phyloP scores from a whole-genome alignment of 2,797 vertebrate genomes.

The Crypturellus tataupa region DNA sequence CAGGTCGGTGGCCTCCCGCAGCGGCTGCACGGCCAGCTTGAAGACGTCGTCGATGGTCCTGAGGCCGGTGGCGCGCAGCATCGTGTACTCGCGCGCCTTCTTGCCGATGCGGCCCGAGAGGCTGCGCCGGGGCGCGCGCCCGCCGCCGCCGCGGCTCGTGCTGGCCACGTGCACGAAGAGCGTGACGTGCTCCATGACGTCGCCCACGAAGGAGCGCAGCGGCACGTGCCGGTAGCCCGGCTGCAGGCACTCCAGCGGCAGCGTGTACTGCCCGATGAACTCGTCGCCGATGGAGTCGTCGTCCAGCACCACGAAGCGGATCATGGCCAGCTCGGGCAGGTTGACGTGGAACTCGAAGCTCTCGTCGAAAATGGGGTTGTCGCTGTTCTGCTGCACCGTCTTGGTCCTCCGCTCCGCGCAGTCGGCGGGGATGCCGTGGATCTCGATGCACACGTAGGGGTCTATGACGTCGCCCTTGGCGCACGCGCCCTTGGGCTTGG shows the following conservation, averaged over 20 bases:
- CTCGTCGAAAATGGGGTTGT: conserved; percentile 97
- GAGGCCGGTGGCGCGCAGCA: conserved; percentile 90
- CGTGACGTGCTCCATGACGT: conserved; percentile 90
- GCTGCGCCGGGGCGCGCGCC: conserved; percentile 75
- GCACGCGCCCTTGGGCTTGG: conserved; percentile 96
- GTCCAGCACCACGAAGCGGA: conserved; percentile 96
- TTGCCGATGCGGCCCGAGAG: conserved; percentile 92
- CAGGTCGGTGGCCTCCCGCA: conserved; percentile 93
- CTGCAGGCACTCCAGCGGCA: conserved; percentile 95
- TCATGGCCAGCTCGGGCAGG: conserved; percentile 93
- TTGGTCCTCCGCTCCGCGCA: conserved; percentile 96
- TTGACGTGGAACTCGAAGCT: conserved; percentile 98
- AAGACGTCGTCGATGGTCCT: conserved; percentile 94
- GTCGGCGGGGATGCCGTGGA: conserved; percentile 96
- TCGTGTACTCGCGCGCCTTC: conserved; percentile 91
- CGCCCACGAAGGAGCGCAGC: conserved; percentile 90
- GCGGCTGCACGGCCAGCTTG: conserved; percentile 86
- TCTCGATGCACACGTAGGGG: conserved; percentile 96
- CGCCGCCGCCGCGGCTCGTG: conserved; percentile 92
- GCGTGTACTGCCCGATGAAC: conserved; percentile 96
- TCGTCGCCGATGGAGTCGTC: conserved; percentile 98
- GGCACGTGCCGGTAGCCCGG: conserved; percentile 95
- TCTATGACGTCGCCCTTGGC: conserved; percentile 98
- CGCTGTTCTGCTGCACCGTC: conserved; percentile 95
- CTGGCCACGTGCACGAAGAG: conserved; percentile 95